Percentiles rank a stretch among this genome's conserved stretches.
Evolutionary conservation across 2,113 vertebrate genomes (phyloP).

Genomic region (Cyprinus carpio): DNA sequence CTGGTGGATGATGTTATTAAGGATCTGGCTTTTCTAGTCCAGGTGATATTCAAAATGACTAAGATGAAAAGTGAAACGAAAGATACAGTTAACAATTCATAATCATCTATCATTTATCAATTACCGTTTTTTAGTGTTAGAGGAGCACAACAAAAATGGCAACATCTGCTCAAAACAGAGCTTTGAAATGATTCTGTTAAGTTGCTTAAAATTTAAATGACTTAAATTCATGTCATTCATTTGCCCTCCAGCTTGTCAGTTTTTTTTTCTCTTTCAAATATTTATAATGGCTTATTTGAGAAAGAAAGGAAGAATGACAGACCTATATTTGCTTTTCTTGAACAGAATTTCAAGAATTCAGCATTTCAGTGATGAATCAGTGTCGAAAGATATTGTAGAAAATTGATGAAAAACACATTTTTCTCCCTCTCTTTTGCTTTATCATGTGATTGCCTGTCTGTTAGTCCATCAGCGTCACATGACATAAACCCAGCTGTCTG

Average conservation of each 20-base stretch:
- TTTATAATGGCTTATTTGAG: constrained; percentile 1
- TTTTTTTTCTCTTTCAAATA: not conserved
- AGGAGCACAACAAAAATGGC: not conserved
- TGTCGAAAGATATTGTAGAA: not conserved
- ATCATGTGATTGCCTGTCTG: constrained; percentile 17
- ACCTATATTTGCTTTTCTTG: constrained; percentile 18
- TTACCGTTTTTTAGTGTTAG: not conserved
- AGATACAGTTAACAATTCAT: not conserved
- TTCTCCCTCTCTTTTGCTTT: not conserved
- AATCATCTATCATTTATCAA: not conserved
- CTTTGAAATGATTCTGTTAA: not conserved
- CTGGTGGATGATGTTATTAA: not conserved
- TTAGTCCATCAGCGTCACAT: not conserved
- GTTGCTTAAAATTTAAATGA: not conserved
- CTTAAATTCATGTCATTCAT: not conserved
- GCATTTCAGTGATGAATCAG: not conserved
- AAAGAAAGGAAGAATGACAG: constrained; percentile 13
- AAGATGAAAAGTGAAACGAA: not conserved
- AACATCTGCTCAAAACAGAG: not conserved
- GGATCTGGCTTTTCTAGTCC: not conserved
- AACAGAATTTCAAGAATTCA: no score
- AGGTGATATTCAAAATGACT: not conserved
- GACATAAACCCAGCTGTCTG: constrained; percentile 12
- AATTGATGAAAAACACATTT: not conserved
- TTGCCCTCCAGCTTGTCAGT: not conserved